A percentile compares a stretch with the other conserved stretches of the same genome.
Evolutionary conservation across 2,888 invertebrate genomes (phyloP).

Genomic region (Perizoma flavofasciatum): DNA sequence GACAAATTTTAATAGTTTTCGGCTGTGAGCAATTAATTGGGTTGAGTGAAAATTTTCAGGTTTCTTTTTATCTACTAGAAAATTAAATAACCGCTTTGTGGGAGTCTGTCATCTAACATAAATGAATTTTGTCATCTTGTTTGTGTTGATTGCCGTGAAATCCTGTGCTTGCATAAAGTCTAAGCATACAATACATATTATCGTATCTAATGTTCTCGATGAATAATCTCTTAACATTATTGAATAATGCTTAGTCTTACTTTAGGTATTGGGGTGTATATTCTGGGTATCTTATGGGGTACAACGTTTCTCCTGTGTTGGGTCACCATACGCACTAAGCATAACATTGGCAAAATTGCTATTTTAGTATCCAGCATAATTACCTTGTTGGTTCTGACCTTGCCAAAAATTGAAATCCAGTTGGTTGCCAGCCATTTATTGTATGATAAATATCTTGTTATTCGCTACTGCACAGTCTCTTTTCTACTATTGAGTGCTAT

Average conservation of each 20-base stretch:
- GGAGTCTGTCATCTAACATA: conserved; percentile 37
- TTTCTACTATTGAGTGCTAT: conserved; percentile 58
- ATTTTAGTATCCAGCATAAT: conserved; percentile 80
- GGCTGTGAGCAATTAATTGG: background rate
- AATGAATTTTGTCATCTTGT: conserved; percentile 50
- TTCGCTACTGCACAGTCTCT: conserved; percentile 58
- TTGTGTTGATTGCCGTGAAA: conserved; percentile 49
- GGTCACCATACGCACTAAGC: conserved; percentile 86
- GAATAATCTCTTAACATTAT: conserved; percentile 40
- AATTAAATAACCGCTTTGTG: conserved; percentile 49
- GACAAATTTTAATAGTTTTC: background rate
- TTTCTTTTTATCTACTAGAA: conserved; percentile 39
- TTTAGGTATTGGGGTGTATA: conserved; percentile 86
- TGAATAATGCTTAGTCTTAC: conserved; percentile 70
- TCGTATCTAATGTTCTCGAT: conserved; percentile 22
- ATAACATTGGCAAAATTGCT: conserved; percentile 85
- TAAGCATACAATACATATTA: conserved; percentile 5
- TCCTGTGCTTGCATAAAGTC: conserved; percentile 48
- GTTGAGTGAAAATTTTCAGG: conserved; percentile 36
- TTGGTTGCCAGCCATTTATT: conserved; percentile 72
- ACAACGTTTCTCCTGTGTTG: conserved; percentile 85
- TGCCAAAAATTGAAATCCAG: conserved; percentile 82
- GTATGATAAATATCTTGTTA: conserved; percentile 66
- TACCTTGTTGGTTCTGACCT: conserved; percentile 83
- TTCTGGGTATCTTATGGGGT: conserved; percentile 86